Base-by-base conservation (phyloP, 2,888 invertebrate genomes). In the Epistrophe grossulariae region DNA sequence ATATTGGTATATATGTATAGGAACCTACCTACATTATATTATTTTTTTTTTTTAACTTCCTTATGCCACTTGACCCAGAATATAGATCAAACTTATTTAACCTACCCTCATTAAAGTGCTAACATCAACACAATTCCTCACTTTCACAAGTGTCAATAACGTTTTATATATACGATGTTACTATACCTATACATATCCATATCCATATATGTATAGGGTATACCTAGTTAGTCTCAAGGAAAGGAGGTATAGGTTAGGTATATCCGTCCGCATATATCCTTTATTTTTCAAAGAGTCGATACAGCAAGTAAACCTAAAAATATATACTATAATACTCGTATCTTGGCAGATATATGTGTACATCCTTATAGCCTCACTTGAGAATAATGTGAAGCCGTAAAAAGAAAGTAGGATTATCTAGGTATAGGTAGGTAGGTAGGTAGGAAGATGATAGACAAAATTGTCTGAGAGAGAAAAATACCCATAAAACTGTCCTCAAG, bases 51-150 rank as follows among this genome's bases (percentile, higher is more conserved):
- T 68, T 50, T 50, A 68, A 50, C 50, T 50, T 50, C 68, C 55
- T 38, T 72, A 13, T n/a, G n/a, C 70, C 48, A 70, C 79, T 84
- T 79, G 73, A 84, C 79, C 70, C 55, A 79, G 57, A 79, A 84
- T 70, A 11, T 57, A 73, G 73, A 73, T 71, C 76, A 78, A 79
- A 83, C 87, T 76, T 71, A 83, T 79, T 81, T 79, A 74, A 72
- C 82, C 83, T 76, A 55, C 52, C 62, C 76, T 79, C 74, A 74
- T 76, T 76, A 87, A 83, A 83, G 83, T 83, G 83, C 83, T 68
- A 60, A 79, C 87, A 83, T 83, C 74, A 83, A 76, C 79, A 87
- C 71, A 76, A 79, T 83, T 87, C 76, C 82, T 79, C 87, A 72
- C 79, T 71, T 74, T 71, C 74, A 74, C 81, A 85, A 85, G 78